Percentiles rank a stretch among this genome's conserved stretches.
phyloP scores from a whole-genome alignment of 2,888 invertebrate species.

The Danaus chrysippus region DNA sequence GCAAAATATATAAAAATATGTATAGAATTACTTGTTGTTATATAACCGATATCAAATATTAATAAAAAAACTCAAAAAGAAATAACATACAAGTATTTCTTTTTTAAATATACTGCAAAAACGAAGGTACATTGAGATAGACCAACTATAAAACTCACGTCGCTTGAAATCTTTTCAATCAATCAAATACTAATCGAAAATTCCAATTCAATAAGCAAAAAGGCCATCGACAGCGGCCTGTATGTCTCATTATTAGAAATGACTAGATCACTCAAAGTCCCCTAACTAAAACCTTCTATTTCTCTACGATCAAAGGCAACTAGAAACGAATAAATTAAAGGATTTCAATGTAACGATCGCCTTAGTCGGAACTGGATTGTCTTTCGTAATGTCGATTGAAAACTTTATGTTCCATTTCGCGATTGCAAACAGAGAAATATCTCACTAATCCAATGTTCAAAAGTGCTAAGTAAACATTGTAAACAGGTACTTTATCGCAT shows the following conservation, averaged over 20 bases:
- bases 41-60: not conserved
- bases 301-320: slow-evolving; percentile 47
- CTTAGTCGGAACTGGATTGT: slow-evolving; percentile 43
- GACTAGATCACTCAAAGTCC: slow-evolving; percentile 52
- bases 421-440: slow-evolving; percentile 39
- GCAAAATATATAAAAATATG: no score
- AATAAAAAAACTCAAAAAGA: not conserved
- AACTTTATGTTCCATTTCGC: slow-evolving; percentile 46
- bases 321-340: slow-evolving; percentile 54
- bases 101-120: slow-evolving; percentile 45
- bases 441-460: slow-evolving; percentile 39
- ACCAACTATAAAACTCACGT: slow-evolving; percentile 74
- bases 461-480: slow-evolving; percentile 37
- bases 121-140: slow-evolving; percentile 50
- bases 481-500: slow-evolving; percentile 37
- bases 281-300: slow-evolving; percentile 56
- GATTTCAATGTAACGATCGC: slow-evolving; percentile 46
- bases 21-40: no score
- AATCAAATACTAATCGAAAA: slow-evolving; percentile 77
- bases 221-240: slow-evolving; percentile 64
- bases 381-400: slow-evolving; percentile 48
- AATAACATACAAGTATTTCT: slow-evolving; percentile 10
- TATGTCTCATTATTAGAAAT: slow-evolving; percentile 72
- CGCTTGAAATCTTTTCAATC: slow-evolving; percentile 68
- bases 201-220: slow-evolving; percentile 70